Base-by-base conservation (phyloP, 2,797 vertebrate genomes). In the Lophius americanus region DNA sequence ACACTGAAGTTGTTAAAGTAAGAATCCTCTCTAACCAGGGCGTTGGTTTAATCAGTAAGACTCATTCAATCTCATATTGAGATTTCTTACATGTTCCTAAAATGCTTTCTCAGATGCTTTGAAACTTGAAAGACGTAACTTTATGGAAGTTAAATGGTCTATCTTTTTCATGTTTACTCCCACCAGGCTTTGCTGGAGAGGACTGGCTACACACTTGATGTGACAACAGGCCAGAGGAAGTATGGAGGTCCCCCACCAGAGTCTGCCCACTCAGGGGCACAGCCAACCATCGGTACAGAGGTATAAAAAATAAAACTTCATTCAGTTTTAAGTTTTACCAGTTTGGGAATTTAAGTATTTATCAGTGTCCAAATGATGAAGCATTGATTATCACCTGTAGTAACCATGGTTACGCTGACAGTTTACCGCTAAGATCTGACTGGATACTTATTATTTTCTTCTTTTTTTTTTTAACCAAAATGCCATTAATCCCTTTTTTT, bases 171-270 rank as follows among this genome's bases (percentile, higher is more conserved):
- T 60, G 0, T 65, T 62, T 66, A 48, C 2, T 64, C 8, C 53
- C 1, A 38, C 57, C 43, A 92, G 91, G 95, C 95, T 89, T 94
- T 99, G 84, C 94, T 99, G 86, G 97, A 99, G 86, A 95, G 97
- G 89, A 99, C 98, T 51, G 94, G 95, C 82, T 99, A 99, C 86
- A 99, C 98, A 64, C 96, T 99, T 80, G 98, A 99, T 93, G 98
- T 99, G 85, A 99, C 98, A 85, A 99, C 98, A 85, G 98, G 98
- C 82, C 98, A 99, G 91, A 95, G 98, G 81, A 99, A 99, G 82
- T 99, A 99, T 76, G 98, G 98, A 52, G 98, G 98, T 72, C 98
- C 98, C 51, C 98, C 98, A 65, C 98, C 98, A 86, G 96, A 96
- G 81, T 94, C 95, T 47, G 92, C 98, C 67, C 96, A 98, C 91